Percentiles rank a stretch among this genome's conserved stretches.
Conservation (phyloP, 2,797 vertebrate genomes). For the Acanthornis magna region DNA sequence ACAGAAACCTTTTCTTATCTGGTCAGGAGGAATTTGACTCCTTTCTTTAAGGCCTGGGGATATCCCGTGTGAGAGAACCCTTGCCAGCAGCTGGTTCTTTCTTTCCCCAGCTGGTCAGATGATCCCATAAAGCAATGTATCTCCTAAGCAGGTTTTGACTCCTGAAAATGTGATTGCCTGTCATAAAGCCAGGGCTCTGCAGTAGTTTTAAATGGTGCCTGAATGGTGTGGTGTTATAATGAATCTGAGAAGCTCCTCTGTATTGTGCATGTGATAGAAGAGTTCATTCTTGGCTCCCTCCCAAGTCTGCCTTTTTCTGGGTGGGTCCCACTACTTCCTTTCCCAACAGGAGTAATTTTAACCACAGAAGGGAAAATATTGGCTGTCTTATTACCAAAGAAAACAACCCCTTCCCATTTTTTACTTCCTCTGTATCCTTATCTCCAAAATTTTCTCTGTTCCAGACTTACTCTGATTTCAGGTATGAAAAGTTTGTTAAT, state of each 20-base stretch:
- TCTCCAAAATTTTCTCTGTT: background rate
- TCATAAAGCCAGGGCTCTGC: background rate
- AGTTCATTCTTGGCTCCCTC: background rate
- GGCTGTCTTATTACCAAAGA: background rate
- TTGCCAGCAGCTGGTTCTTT: constrained; percentile 69
- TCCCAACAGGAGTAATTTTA: background rate
- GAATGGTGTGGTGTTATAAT: background rate
- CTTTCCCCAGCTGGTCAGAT: constrained; percentile 78
- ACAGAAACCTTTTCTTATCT: constrained; percentile 79
- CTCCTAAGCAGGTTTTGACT: background rate
- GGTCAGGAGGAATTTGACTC: constrained; percentile 77
- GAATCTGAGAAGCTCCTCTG: background rate
- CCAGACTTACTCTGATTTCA: background rate
- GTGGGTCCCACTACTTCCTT: background rate
- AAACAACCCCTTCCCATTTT: background rate
- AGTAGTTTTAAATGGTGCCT: background rate
- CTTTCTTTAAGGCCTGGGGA: constrained; percentile 85
- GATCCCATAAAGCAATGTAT: constrained; percentile 78
- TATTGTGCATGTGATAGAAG: rapidly evolving
- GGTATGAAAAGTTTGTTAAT: background rate
- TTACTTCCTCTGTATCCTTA: background rate
- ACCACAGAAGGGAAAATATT: background rate
- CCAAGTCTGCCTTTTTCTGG: background rate
- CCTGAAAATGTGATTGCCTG: background rate
- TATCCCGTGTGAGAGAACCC: constrained; percentile 79